Base-by-base conservation (phyloP, 1,140 invertebrate genomes). In the Trigoniulus corallinus region DNA sequence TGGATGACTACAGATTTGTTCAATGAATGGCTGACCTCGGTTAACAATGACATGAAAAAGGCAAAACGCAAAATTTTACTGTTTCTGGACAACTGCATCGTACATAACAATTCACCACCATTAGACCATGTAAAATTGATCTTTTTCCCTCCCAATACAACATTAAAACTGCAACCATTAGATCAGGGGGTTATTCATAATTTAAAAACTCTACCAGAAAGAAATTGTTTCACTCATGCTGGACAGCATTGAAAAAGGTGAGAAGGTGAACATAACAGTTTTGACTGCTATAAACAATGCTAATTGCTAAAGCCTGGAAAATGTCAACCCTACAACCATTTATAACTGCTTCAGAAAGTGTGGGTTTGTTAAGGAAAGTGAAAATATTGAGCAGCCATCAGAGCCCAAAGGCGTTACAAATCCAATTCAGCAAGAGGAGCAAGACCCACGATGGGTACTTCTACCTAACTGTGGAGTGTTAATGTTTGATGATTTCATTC, bases 1-100 rank as follows among this genome's bases (percentile, higher is more conserved):
- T 72, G 70, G 70, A 72, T 72, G 67, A 72, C 66, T 15, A 46
- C 47, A n/a, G 50, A 54, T 24, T 46, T 62, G n/a, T 69, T 65
- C 50, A 55, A 43, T 27, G 49, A 57, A 24, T 62, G 52, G 60
- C 53, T 64, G 41, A 52, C 26, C 37, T 48, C 45, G 12, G 42
- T 51, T 37, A 58, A 59, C 27, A 43, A 20, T 44, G 52, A 58
- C 52, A 58, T 60, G 48, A 29, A 20, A 40, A 20, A 26, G 27
- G 39, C 58, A 47, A 45, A 47, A 24, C 13, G 22, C 15, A 47
- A 47, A 13, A 12, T 47, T 26, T 29, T 47, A 24, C 26, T 27
- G 15, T 23, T 25, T 26, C 10, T 45, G 20, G 46, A 47, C 27
- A 47, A 47, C 26, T 47, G 46, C 46, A 25, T 24, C 18, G 46